These are phyloP conservation scores for Eulemur albifrons DNA, from an alignment of 2,797 vertebrate genomes.

Conservation along the genomic window DNA sequence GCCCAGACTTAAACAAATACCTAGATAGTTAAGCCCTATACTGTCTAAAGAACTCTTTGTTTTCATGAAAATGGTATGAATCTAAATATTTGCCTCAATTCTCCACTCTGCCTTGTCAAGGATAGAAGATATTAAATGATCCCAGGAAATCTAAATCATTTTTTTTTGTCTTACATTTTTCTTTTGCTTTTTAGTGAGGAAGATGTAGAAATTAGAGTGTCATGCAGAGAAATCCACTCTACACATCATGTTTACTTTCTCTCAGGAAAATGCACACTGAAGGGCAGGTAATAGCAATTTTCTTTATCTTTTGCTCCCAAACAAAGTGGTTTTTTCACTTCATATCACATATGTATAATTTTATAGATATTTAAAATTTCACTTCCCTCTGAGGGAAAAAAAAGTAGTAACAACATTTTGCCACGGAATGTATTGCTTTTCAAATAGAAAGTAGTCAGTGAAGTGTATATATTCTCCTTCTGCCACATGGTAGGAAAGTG, in stretches of 20 bases:
- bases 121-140: neutral
- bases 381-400: neutral
- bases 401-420: neutral
- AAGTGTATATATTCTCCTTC: neutral
- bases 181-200: neutral
- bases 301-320: neutral
- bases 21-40: neutral
- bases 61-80: neutral
- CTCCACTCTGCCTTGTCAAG: neutral
- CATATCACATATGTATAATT: neutral
- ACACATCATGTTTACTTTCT: neutral
- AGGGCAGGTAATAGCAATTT: neutral
- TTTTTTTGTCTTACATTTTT: neutral
- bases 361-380: constrained; percentile 7
- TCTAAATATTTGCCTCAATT: neutral
- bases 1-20: neutral
- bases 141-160: neutral
- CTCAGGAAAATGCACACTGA: neutral
- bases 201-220: neutral
- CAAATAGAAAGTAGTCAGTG: neutral
- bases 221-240: neutral
- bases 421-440: neutral
- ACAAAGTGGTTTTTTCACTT: neutral
- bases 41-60: neutral
- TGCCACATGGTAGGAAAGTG: neutral